Percentiles rank a stretch among this genome's conserved stretches.
phyloP scores from a whole-genome alignment of 2,888 invertebrate genomes.

The Drosophila setosimentum region DNA sequence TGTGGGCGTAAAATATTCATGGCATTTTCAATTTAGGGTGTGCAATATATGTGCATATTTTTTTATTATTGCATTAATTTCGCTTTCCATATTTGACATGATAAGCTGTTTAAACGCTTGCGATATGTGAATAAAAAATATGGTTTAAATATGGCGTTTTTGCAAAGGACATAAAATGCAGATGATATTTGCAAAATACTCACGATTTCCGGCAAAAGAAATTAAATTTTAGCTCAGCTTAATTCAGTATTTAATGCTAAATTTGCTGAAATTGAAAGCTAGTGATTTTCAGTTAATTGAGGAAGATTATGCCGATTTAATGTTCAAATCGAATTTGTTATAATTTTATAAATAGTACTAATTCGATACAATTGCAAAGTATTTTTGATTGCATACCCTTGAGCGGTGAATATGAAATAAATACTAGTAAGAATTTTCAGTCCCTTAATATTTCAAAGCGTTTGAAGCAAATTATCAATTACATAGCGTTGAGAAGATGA shows the following conservation, averaged over 20 bases:
- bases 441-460: background rate
- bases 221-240: background rate
- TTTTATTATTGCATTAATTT: constrained; percentile 11
- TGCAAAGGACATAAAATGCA: constrained; percentile 20
- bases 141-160: constrained; percentile 27
- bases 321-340: background rate
- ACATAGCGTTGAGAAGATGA: background rate
- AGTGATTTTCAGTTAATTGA: background rate
- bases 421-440: background rate
- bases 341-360: background rate
- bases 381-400: background rate
- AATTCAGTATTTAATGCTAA: background rate
- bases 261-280: background rate
- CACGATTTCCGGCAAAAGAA: constrained; percentile 1
- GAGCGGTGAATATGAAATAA: background rate
- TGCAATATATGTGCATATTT: constrained; percentile 20
- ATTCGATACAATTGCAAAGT: background rate
- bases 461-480: background rate
- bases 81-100: constrained; percentile 33
- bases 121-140: constrained; percentile 28
- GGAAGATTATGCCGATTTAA: background rate
- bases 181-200: constrained; percentile 28
- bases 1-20: constrained; percentile 60
- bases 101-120: constrained; percentile 56
- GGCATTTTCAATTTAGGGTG: constrained; percentile 58